Percentiles rank a stretch among this genome's conserved stretches.
phyloP scores from a whole-genome alignment of 2,797 vertebrate genomes.

The Danio kyathit region DNA sequence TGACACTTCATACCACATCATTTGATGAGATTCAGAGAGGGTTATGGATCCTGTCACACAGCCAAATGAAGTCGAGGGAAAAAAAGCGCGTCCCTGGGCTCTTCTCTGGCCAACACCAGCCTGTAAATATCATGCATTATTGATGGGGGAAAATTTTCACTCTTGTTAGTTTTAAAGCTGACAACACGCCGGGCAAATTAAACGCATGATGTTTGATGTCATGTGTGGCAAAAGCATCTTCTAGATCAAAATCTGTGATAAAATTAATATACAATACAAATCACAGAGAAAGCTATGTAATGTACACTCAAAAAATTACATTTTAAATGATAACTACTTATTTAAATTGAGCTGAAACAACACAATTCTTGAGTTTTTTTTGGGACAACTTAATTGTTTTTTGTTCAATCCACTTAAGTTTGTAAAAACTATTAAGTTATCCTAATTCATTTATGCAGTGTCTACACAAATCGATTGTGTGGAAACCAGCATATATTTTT shows the following conservation, averaged over 20 bases:
- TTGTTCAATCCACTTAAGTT: too few species aligned
- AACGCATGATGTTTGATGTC: not conserved
- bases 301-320: too few species aligned
- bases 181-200: constrained; percentile 45
- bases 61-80: constrained; percentile 62
- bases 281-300: too few species aligned
- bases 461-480: too few species aligned
- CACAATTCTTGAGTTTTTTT: too few species aligned
- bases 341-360: too few species aligned
- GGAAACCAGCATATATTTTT: too few species aligned
- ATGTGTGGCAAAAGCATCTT: not conserved
- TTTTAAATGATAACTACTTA: too few species aligned
- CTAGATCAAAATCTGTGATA: not conserved
- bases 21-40: constrained; percentile 66
- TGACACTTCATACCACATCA: constrained; percentile 67
- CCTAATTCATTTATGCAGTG: too few species aligned
- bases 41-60: constrained; percentile 69
- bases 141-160: constrained; percentile 56
- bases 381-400: too few species aligned
- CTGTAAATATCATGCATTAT: constrained; percentile 67
- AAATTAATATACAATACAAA: too few species aligned
- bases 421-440: too few species aligned
- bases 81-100: constrained; percentile 56
- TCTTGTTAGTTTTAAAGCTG: constrained; percentile 57
- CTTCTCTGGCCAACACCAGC: constrained; percentile 52